phyloP scores from a whole-genome alignment of 1,140 invertebrate species.

The Orius insidiosus region DNA sequence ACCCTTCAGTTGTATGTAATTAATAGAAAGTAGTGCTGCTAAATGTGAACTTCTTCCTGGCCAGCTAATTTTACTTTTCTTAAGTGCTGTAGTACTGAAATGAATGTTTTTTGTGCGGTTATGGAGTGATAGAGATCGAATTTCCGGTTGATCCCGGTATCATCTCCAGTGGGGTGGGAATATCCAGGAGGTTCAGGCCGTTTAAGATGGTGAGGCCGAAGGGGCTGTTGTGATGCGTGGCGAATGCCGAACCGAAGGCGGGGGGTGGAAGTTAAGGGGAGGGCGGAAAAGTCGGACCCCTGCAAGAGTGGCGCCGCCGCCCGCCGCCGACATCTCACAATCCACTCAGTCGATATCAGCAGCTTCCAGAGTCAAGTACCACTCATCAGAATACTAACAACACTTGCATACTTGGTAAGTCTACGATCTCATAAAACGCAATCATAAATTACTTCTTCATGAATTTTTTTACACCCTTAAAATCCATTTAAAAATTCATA shows the following conservation, averaged over 20 bases:
- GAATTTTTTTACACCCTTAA: not conserved
- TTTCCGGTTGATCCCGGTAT: no score
- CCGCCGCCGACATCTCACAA: no score
- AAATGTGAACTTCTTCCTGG: no score
- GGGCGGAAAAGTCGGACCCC: not conserved
- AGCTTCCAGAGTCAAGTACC: slow-evolving; percentile 2
- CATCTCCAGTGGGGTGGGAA: no score
- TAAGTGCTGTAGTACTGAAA: no score
- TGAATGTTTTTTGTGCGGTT: no score
- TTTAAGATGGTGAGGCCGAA: not conserved
- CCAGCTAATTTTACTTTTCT: no score
- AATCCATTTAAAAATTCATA: no score
- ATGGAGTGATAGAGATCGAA: no score
- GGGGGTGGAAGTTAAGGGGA: not conserved
- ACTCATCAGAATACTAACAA: not conserved
- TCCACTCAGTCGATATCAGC: slow-evolving; percentile 9
- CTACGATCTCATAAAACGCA: slow-evolving; percentile 18
- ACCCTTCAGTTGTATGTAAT: no score
- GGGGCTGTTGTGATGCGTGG: not conserved
- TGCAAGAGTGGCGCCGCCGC: no score
- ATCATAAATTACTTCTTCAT: slow-evolving; percentile 13
- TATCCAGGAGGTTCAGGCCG: not conserved
- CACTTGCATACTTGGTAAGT: slow-evolving; percentile 16
- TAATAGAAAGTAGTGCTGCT: no score
- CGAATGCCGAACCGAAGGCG: not conserved